Conservation (phyloP, 2,888 invertebrate genomes). For the Acleris holmiana region DNA sequence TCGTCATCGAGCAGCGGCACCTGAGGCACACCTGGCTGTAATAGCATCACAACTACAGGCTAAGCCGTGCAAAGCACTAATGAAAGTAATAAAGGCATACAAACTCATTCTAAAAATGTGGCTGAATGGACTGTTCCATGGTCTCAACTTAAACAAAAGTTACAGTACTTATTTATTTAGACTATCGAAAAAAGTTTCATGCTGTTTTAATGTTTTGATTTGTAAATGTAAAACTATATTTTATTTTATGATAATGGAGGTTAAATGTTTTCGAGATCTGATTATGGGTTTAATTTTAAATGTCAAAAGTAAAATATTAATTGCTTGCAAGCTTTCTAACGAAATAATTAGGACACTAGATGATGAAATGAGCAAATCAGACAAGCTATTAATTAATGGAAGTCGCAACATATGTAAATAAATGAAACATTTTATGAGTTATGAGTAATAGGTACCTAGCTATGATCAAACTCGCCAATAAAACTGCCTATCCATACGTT, state of each 20-base stretch:
- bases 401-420: slow-evolving; percentile 10
- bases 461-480: slow-evolving; percentile 11
- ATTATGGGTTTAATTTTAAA: too few relatives aligned
- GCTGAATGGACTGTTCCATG: neutral
- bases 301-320: neutral
- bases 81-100: slow-evolving; percentile 13
- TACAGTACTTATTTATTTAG: neutral
- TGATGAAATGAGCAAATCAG: slow-evolving; percentile 22
- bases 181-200: neutral
- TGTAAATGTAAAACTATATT: neutral
- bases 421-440: slow-evolving; percentile 28
- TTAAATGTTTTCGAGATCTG: neutral
- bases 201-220: neutral
- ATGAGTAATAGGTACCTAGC: slow-evolving; percentile 21
- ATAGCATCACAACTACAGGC: slow-evolving; percentile 71
- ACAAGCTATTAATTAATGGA: slow-evolving; percentile 41
- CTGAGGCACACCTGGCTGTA: slow-evolving; percentile 86
- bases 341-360: slow-evolving; percentile 13
- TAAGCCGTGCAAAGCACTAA: slow-evolving; percentile 78
- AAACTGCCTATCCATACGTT: neutral
- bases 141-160: neutral
- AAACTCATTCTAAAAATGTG: slow-evolving; percentile 7
- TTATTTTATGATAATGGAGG: too few relatives aligned
- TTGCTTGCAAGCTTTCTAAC: slow-evolving; percentile 26
- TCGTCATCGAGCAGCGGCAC: slow-evolving; percentile 94